Conservation (phyloP, 1,140 invertebrate species). For the Zaprionus tsacasi region DNA sequence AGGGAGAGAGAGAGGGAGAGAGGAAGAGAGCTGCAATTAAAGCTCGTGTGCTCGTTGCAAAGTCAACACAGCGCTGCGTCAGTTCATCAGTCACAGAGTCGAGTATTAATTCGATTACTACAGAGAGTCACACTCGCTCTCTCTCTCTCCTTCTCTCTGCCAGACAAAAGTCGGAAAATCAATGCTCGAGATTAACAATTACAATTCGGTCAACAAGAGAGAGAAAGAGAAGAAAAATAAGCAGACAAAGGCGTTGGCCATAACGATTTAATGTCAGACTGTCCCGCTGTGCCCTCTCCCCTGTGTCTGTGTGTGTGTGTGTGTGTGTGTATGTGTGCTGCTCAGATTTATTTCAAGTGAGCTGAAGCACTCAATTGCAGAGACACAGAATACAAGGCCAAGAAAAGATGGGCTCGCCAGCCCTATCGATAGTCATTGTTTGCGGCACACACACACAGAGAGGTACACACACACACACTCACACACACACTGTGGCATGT, state of each 20-base stretch:
- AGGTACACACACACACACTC: constrained; percentile 22
- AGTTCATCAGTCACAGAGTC: constrained; percentile 48
- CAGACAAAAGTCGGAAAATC: constrained; percentile 58
- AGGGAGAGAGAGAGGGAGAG: too few relatives aligned
- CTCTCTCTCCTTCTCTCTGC: background rate
- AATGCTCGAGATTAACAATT: constrained; percentile 76
- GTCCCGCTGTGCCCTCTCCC: background rate
- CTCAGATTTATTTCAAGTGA: constrained; percentile 64
- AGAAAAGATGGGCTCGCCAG: constrained; percentile 45
- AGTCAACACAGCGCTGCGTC: background rate
- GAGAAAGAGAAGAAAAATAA: too few relatives aligned
- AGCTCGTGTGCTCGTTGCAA: background rate
- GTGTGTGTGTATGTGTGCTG: constrained; percentile 32
- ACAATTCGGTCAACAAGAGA: constrained; percentile 61
- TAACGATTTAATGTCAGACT: constrained; percentile 61
- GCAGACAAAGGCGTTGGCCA: constrained; percentile 46
- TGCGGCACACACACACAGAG: constrained; percentile 23
- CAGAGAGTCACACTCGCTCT: background rate
- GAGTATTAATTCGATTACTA: constrained; percentile 65
- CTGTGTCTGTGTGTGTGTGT: background rate
- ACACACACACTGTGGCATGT: constrained; percentile 5
- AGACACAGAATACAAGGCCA: constrained; percentile 51
- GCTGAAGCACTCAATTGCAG: constrained; percentile 55
- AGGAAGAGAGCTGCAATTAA: constrained; percentile 49
- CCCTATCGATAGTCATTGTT: constrained; percentile 74